These are phyloP conservation scores for Catharus minimus DNA, from an alignment of 2,113 vertebrate species.

Conservation along the genomic window DNA sequence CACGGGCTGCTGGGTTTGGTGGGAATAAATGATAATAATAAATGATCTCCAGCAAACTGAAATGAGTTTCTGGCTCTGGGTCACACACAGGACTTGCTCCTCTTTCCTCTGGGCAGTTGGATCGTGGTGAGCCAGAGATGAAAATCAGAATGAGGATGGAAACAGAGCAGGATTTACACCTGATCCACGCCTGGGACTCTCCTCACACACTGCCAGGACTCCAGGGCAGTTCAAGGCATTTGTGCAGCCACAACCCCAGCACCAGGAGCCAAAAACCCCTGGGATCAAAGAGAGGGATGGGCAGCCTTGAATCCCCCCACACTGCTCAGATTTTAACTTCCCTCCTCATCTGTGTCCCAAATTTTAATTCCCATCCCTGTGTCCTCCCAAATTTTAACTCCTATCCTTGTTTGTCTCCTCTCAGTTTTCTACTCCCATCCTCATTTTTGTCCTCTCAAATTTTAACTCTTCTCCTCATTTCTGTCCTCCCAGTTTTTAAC, in stretches of 20 bases:
- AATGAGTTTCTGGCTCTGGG: not conserved
- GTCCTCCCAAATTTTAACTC: not conserved
- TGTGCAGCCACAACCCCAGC: not conserved
- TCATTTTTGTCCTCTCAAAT: not conserved
- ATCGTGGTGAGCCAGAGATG: fast-evolving
- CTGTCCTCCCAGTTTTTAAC: not conserved
- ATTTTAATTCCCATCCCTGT: not conserved
- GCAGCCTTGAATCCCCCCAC: not conserved
- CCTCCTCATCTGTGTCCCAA: not conserved
- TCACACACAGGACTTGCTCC: not conserved
- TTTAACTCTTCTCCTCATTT: not conserved
- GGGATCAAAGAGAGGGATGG: not conserved
- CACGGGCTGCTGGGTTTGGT: not conserved
- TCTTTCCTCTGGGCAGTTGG: not conserved
- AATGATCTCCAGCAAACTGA: not conserved
- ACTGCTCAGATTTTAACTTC: not conserved
- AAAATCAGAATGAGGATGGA: not conserved
- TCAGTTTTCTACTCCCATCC: not conserved
- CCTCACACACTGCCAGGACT: fast-evolving
- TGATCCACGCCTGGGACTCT: not conserved
- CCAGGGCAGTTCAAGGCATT: not conserved
- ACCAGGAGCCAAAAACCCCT: fast-evolving
- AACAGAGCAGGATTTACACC: not conserved
- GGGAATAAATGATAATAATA: not conserved
- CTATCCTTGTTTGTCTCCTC: too few species aligned